Base-by-base conservation (phyloP, 1,140 invertebrate species). In the Diploscapter pachys region DNA sequence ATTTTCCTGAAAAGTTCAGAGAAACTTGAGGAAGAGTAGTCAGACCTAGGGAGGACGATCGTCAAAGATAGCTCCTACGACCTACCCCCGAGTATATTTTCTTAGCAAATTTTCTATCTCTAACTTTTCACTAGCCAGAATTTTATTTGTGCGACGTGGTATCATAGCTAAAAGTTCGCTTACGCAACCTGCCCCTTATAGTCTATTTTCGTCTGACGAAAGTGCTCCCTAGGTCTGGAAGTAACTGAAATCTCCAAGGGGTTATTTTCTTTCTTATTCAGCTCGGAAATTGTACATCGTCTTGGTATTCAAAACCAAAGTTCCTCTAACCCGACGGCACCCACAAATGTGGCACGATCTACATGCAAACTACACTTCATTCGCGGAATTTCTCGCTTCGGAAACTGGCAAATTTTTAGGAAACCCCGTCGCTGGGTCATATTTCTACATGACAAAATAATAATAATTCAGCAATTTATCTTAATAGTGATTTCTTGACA, bases 281-380 rank as follows among this genome's bases (percentile, higher is more conserved):
- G 76, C 75, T 11, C 72, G 76, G n/a, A 78, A 75, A 54, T 57
- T 78, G 48, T 78, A 77, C 49, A 75, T 78, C 31, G 73, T 76
- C 3, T 64, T 78, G 4, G 77, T 76, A 3, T 78, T 76, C 63
- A 77, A 76, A 64, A 78, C 73, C 3, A 71, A 71, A 51, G 61
- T 69, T 48, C 73, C 50, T 5, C 68, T 78, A 55, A 70, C 73
- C 49, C 51, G 75, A 8, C 55, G 72, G 67, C 56, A 78, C 54
- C 73, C 73, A n/a, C 74, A 64, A 53, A 57, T 13, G 4, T 78
- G 56, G 57, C 56, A 78, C 53, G 72, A 78, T 61, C 56, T 76
- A 4, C 66, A 78, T 59, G 73, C 72, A 3, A 76, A 78, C 31
- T 78, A 78, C 63, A 78, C 73, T 4, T 64, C 72, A 3, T 78